Evolutionary conservation across 2,888 invertebrate species (phyloP).

Genomic region (Pimpla rufipes): DNA sequence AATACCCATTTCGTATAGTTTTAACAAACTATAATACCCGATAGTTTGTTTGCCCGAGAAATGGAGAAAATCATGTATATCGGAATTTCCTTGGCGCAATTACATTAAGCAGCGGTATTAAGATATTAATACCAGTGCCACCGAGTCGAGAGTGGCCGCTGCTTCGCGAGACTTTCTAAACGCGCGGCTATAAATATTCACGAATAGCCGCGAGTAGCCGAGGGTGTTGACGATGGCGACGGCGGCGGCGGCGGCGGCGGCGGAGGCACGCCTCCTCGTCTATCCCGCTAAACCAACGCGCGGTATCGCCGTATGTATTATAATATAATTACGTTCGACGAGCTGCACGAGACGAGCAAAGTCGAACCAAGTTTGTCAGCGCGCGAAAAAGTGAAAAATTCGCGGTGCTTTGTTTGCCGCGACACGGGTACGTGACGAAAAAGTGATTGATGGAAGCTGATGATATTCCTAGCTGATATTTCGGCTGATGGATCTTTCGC

Average conservation of each 20-base stretch:
- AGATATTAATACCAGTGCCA: constrained; percentile 30
- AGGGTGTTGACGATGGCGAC: constrained; percentile 60
- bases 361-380: not conserved
- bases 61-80: too few species aligned
- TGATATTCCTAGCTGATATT: too few species aligned
- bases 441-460: constrained; percentile 11
- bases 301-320: not conserved
- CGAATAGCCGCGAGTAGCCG: constrained; percentile 41
- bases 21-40: too few species aligned
- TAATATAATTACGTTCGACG: constrained; percentile 10
- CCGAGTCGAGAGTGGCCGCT: constrained; percentile 2
- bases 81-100: constrained; percentile 52
- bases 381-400: not conserved
- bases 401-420: not conserved
- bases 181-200: constrained; percentile 56
- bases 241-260: not conserved
- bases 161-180: constrained; percentile 65
- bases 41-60: too few species aligned
- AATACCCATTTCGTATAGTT: too few species aligned
- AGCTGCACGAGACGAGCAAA: constrained; percentile 10
- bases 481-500: constrained; percentile 50
- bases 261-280: constrained; percentile 14
- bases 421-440: not conserved
- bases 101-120: constrained; percentile 33
- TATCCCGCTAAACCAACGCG: not conserved